Evolutionary conservation across 2,888 invertebrate species (phyloP), one percentile per base, ranked within the genome.

Genomic region (Callimorpha dominula): DNA sequence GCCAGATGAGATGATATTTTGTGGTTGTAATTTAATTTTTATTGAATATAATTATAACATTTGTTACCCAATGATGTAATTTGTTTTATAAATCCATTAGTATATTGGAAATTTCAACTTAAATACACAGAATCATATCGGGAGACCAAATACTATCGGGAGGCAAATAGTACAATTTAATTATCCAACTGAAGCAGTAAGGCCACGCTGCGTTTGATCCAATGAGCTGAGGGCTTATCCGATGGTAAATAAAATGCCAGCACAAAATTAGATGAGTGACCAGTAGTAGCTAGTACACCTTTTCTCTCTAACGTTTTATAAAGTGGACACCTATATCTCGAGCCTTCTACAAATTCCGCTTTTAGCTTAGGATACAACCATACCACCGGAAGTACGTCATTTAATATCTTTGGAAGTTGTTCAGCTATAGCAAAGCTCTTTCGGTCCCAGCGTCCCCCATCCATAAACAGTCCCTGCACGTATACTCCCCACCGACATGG

Each of bases 381-480:
- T 74, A 99, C 96, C 9, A 97, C 95, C 0, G 99, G 99, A 96
- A 99, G 96, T 9, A 91, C 86, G 78, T 98, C 98, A 87, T 97
- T 97, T 63, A 99, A 94, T 75, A 98, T 95, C 94, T 98, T 99
- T 0, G 98, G 98, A 46, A 95, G 90, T 89, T 99, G 98, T 91
- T 99, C 99, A 3, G 96, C 97, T 50, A 99, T 93, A 42, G 93
- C 88, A 71, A 91, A 90, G 0, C 88, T 89, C 0, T 94, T 84
- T 78, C 96, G 94, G 87, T 98, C 97, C 99, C 99, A 99, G 75
- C 98, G 96, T 0, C 98, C 98, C 1, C 99, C 99, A 87, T 98
- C 98, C 80, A 98, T 96, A 90, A 96, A 99, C 78, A 99, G 93
- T 11, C 98, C 98, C 86, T 97, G 96, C 54, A 97, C 96, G 85